Conservation (phyloP, 2,888 invertebrate genomes). For the Xylocampa areola region DNA sequence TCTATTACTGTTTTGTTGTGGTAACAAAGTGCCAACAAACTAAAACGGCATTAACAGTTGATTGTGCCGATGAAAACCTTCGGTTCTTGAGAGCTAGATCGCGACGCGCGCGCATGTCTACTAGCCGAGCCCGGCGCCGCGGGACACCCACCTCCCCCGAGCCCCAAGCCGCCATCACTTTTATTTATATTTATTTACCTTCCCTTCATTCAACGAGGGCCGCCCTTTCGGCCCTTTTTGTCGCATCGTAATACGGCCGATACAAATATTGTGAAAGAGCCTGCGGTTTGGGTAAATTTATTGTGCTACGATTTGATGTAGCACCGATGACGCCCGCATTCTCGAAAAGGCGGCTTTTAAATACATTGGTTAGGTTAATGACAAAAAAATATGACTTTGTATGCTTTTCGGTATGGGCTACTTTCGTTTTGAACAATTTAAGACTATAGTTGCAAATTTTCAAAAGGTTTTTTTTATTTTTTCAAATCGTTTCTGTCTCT, state of each 20-base stretch:
- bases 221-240: conserved; percentile 89
- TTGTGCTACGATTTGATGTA: conserved; percentile 85
- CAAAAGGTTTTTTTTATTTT: not conserved
- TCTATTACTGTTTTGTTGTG: conserved; percentile 1
- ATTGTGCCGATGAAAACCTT: conserved; percentile 44
- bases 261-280: conserved; percentile 89
- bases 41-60: conserved; percentile 44
- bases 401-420: not conserved
- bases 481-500: too few relatives aligned
- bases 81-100: conserved; percentile 46
- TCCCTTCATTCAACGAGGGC: conserved; percentile 89
- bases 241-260: conserved; percentile 83
- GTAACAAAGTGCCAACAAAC: conserved; percentile 12
- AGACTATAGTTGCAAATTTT: not conserved
- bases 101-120: conserved; percentile 55
- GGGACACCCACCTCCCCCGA: conserved; percentile 71
- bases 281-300: conserved; percentile 88
- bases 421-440: conserved; percentile 3
- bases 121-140: conserved; percentile 69
- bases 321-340: conserved; percentile 75
- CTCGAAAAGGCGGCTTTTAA: conserved; percentile 56
- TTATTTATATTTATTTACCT: conserved; percentile 90
- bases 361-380: conserved; percentile 41
- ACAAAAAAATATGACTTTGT: conserved; percentile 34
- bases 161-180: conserved; percentile 77